Evolutionary conservation across 2,888 invertebrate genomes (phyloP), one percentile per base, ranked within the genome.

Genomic region (Panopea generosa): DNA sequence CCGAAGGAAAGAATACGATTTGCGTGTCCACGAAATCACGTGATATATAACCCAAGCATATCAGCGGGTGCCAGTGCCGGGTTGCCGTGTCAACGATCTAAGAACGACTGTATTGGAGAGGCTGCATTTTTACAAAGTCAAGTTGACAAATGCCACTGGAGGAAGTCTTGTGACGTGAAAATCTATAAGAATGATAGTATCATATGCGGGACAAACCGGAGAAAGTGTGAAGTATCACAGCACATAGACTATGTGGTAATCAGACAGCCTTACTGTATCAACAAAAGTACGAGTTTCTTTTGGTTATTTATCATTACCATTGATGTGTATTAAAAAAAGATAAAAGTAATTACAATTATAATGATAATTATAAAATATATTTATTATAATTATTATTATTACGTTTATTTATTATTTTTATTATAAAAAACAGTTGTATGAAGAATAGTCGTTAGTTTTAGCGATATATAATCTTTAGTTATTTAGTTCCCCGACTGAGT

Each of bases 221-320:
- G 40, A 45, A 11, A 33, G 33, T 33, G 33, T 33, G 33, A 33
- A 33, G 33, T 33, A 11, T 7, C 33, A 7, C 33, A 20, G 18
- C 47, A 52, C 45, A 40, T 65, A n/a, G 59, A 67, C 26, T 71
- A 63, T 22, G 47, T 75, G 7, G 65, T 60, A 9, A 71, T 79
- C 2, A 45, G 59, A 43, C 70, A 75, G 53, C 66, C 62, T 29
- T 40, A 61, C 29, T 79, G 78, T 57, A 63, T 79, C 14, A 70
- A 74, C 26, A 75, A 74, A 71, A 67, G 78, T 78, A 56, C 14
- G 56, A 33, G 16, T 40, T 40, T 40, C 40, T 40, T 40, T 40
- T 40, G 40, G 7, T 40, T 40, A 16, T 40, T 40, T 40, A 11
- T 40, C 16, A 40, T n/a, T n/a, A n/a, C n/a, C n/a, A n/a, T n/a